These are phyloP conservation scores for Dryas iulia DNA, from an alignment of 1,140 invertebrate genomes.

Conservation along the genomic window DNA sequence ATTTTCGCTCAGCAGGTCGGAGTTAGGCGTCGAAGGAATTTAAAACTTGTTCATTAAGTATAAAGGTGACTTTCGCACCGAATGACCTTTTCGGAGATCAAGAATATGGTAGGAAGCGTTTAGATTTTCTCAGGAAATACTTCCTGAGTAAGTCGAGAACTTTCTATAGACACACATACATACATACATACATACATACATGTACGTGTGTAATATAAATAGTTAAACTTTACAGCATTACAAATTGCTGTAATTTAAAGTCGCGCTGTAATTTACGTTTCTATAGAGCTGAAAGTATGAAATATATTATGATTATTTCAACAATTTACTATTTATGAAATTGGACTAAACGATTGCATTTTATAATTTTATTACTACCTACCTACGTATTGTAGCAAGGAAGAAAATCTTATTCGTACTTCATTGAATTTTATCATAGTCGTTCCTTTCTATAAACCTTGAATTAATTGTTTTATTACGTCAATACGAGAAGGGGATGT, in stretches of 20 bases:
- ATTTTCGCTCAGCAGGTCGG: neutral
- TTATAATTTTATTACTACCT: no score
- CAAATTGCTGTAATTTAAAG: neutral
- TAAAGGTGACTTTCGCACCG: constrained; percentile 8
- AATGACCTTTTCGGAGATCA: neutral
- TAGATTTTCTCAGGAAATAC: no score
- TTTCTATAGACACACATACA: constrained; percentile 11
- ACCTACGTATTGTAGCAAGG: no score
- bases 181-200: neutral
- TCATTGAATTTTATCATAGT: no score
- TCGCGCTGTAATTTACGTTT: no score
- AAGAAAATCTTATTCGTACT: no score
- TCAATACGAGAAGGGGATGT: no score
- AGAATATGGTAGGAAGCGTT: constrained; percentile 28
- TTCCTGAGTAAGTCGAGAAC: constrained; percentile 33
- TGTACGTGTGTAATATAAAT: constrained; percentile 4
- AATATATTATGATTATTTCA: neutral
- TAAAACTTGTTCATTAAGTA: neutral
- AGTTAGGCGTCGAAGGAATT: neutral
- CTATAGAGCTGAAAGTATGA: neutral
- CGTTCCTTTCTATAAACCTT: no score
- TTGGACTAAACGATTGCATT: no score
- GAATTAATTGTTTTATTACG: no score
- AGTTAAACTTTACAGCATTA: constrained; percentile 8
- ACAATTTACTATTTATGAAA: no score